Base-by-base conservation (phyloP, 2,113 vertebrate genomes). In the Epinephelus moara region DNA sequence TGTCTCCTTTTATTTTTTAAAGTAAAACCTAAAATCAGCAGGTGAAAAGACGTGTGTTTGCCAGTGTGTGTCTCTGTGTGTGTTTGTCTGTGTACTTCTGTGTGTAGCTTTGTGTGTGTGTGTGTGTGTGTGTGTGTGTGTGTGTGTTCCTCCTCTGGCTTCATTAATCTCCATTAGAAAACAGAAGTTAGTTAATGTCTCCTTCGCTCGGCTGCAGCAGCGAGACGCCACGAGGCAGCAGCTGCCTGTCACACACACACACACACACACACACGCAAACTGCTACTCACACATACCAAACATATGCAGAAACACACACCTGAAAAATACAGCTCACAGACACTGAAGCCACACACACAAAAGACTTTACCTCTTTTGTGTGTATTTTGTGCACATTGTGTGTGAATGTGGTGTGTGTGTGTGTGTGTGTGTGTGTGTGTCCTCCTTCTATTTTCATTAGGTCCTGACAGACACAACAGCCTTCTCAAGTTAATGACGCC, bases 151-250 rank as follows among this genome's bases (percentile, higher is more conserved):
- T 82, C 25, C 77, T 76, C 87, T 82, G 86, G 92, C 91, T 95
- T 95, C 95, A 95, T 94, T 95, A 95, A 95, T 95, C 95, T 95
- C 95, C 94, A 95, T 95, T 95, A 95, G 91, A 94, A 94, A 95
- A 94, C 94, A 95, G 91, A 94, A 95, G 94, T 95, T 94, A 94
- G 93, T 95, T 95, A 94, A 95, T 94, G 94, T 95, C 91, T 95
- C 91, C 89, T 91, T 88, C 86, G 85, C 92, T 93, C 86, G 84
- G 82, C 90, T 90, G 83, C 82, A 85, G 88, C 93, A 89, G 85
- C 82, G 73, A 86, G 89, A 91, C 83, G 47, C 81, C 83, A 82
- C 42, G 69, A 89, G 81, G 85, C 90, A 91, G 79, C 91, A 84
- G 86, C 82, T 87, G 82, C 63, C 77, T 18, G 74, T 86, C 80